Percentiles rank a stretch among this genome's conserved stretches.
Conservation (phyloP, 2,113 vertebrate genomes). For the Nyctibius bracteatus region DNA sequence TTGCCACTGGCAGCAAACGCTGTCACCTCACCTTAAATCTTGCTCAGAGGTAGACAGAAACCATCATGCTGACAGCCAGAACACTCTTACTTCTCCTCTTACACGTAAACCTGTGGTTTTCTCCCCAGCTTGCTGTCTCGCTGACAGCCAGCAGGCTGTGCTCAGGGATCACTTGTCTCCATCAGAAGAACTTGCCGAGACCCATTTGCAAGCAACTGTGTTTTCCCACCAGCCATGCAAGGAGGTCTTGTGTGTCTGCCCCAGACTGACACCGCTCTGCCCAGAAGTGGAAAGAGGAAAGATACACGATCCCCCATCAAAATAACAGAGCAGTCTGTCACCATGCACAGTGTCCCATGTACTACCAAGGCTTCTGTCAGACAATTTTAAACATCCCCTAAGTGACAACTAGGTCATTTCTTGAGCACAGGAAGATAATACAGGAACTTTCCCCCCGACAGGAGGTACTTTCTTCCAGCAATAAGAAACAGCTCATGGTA, state of each 20-base stretch:
- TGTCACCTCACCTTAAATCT: background rate
- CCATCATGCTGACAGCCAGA: background rate
- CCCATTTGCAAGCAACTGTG: background rate
- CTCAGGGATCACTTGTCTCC: background rate
- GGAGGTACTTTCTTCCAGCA: background rate
- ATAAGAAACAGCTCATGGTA: background rate
- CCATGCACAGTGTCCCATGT: background rate
- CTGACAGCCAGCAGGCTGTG: slow-evolving; percentile 36
- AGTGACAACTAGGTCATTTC: background rate
- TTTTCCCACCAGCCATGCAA: background rate
- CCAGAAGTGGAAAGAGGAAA: background rate
- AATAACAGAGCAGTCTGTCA: background rate
- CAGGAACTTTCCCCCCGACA: background rate
- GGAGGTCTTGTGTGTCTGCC: background rate
- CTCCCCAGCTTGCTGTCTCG: background rate
- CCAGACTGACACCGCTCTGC: background rate
- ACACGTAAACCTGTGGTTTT: accelerated
- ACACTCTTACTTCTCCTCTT: background rate
- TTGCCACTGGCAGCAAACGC: background rate
- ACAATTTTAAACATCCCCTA: background rate
- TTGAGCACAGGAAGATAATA: background rate
- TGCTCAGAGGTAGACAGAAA: background rate
- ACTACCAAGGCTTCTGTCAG: background rate
- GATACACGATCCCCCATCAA: background rate
- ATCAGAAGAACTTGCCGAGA: background rate